phyloP scores from a whole-genome alignment of 35 echinoderm and acorn worm genomes.

The Lytechinus variegatus region DNA sequence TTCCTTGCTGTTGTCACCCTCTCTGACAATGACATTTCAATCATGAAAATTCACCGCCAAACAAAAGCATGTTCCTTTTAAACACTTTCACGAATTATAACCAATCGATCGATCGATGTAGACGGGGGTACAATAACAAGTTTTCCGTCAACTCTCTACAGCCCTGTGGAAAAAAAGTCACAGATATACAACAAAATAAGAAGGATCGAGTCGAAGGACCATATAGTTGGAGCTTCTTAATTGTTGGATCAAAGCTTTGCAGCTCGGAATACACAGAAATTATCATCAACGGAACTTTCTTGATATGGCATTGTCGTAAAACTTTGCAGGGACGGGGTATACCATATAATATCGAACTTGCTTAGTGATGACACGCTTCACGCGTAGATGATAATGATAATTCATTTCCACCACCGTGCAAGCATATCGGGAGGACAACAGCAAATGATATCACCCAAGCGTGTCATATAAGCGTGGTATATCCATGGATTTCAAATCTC shows the following conservation, averaged over 20 bases:
- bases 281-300: not conserved
- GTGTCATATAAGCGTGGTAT: not conserved
- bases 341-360: not conserved
- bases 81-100: not conserved
- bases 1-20: not conserved
- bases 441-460: not conserved
- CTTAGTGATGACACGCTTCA: not conserved
- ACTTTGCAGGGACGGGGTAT: not conserved
- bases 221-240: too few relatives aligned
- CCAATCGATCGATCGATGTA: not conserved
- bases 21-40: constrained; percentile 18
- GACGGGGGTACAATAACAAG: not conserved
- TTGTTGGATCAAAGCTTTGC: too few relatives aligned
- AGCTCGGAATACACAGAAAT: not conserved
- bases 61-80: not conserved
- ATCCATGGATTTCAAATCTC: not conserved
- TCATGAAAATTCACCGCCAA: not conserved
- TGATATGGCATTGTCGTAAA: not conserved
- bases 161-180: not conserved
- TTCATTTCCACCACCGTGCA: not conserved
- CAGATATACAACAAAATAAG: too few relatives aligned
- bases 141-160: not conserved
- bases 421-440: not conserved
- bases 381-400: not conserved
- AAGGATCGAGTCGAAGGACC: too few relatives aligned